Percentiles rank a stretch among this genome's conserved stretches.
Evolutionary conservation across 2,888 invertebrate species (phyloP).

Genomic region (Protophormia terraenovae): DNA sequence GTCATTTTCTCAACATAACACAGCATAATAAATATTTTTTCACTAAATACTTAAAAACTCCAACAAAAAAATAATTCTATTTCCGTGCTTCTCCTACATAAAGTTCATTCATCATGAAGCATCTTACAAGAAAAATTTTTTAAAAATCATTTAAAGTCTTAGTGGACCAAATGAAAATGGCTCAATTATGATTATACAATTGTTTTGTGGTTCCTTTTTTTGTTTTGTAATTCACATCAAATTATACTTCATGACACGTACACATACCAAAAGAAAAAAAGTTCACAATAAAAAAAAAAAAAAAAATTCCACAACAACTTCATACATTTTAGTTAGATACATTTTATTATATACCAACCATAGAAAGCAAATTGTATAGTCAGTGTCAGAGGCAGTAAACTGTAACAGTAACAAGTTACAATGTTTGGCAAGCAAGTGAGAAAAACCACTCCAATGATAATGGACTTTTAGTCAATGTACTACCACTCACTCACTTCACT

Average conservation of each 20-base stretch:
- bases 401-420: constrained; percentile 3
- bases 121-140: constrained; percentile 13
- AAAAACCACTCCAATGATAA: constrained; percentile 18
- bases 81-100: neutral
- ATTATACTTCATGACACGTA: constrained; percentile 53
- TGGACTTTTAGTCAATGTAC: constrained; percentile 25
- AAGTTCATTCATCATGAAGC: constrained; percentile 4
- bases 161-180: constrained; percentile 39
- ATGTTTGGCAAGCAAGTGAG: constrained; percentile 21
- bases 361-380: constrained; percentile 2
- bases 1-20: neutral
- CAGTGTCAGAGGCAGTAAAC: constrained; percentile 20
- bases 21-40: neutral
- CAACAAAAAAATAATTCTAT: neutral
- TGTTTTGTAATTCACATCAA: too few relatives aligned
- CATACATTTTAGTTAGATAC: neutral
- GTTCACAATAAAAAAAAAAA: neutral
- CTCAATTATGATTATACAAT: constrained; percentile 49
- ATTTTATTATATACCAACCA: neutral
- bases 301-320: neutral
- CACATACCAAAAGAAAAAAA: constrained; percentile 8
- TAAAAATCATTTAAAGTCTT: constrained; percentile 49
- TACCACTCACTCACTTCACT: too few relatives aligned
- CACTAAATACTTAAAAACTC: neutral
- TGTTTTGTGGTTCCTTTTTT: neutral